These are phyloP conservation scores for Ispidina picta DNA, from an alignment of 2,797 vertebrate genomes.

Conservation along the genomic window DNA sequence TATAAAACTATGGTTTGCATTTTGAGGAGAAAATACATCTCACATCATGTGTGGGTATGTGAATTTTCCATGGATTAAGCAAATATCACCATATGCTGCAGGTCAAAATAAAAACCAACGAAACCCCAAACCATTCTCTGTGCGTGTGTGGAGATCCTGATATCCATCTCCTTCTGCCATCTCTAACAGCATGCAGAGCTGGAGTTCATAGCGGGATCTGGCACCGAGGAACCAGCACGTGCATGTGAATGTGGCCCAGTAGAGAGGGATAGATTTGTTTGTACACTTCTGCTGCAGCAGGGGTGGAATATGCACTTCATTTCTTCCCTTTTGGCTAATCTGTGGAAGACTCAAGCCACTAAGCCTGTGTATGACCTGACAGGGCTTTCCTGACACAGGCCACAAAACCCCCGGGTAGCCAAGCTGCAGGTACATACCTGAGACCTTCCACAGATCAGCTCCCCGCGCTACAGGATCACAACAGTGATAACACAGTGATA, in stretches of 20 bases:
- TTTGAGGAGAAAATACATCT: background rate
- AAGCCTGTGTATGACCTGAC: background rate
- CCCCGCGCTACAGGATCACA: background rate
- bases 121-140: too few relatives aligned
- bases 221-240: slow-evolving; percentile 17
- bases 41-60: background rate
- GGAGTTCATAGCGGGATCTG: slow-evolving; percentile 34
- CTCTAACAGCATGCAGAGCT: background rate
- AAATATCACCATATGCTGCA: background rate
- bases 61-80: background rate
- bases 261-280: background rate
- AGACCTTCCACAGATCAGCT: background rate
- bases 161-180: slow-evolving; percentile 38
- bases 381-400: background rate
- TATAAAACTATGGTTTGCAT: background rate
- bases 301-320: background rate
- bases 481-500: background rate
- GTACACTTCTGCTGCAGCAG: background rate
- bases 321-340: background rate
- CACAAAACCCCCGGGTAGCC: background rate
- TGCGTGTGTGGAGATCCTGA: background rate
- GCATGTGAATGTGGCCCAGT: slow-evolving; percentile 20
- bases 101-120: background rate
- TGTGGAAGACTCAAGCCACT: background rate
- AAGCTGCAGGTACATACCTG: background rate